Base-by-base conservation (phyloP, 2,888 invertebrate species). In the Thalpophila matura region DNA sequence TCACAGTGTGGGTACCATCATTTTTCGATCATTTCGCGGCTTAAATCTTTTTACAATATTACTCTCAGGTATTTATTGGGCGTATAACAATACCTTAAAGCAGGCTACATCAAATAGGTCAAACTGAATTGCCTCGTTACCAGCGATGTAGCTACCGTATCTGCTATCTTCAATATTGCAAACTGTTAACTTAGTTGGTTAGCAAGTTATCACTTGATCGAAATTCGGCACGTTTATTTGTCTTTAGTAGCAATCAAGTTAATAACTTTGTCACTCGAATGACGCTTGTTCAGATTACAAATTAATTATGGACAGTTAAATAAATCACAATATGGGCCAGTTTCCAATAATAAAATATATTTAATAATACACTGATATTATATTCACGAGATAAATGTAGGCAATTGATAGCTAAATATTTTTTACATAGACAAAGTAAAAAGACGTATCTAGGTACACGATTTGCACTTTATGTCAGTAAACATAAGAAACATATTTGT, bases 71-170 rank as follows among this genome's bases (percentile, higher is more conserved):
- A 37, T 49, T 45, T 45, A 14, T 12, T 5, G 10, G 5, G 4
- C 10, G 29, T 27, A n/a, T 65, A 38, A 22, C 7, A 50, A 1
- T n/a, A 18, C 20, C 24, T 20, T 20, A 38, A 24, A 50, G 24
- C 33, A 50, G 24, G 22, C 50, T 18, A 29, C 20, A 68, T 60
- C 16, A 65, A 68, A 60, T 42, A 26, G 46, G 51, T 46, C 51
- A 22, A 14, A 9, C 33, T 29, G 18, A 45, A 66, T 69, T 37
- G 69, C 31, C 42, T 69, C 31, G 62, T 70, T 61, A 61, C 42
- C n/a, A 16, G 7, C 18, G 26, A 51, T 31, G 37, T 37, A 26
- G 42, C 63, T 62, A 50, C 35, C 18, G 40, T 56, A 31, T 50
- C 49, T 26, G 6, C 24, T 46, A 69, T 62, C 27, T 62, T 5